Percentiles rank a stretch among this genome's conserved stretches.
Evolutionary conservation across 2,113 vertebrate genomes (phyloP).

Genomic region (Oncorhynchus nerka): DNA sequence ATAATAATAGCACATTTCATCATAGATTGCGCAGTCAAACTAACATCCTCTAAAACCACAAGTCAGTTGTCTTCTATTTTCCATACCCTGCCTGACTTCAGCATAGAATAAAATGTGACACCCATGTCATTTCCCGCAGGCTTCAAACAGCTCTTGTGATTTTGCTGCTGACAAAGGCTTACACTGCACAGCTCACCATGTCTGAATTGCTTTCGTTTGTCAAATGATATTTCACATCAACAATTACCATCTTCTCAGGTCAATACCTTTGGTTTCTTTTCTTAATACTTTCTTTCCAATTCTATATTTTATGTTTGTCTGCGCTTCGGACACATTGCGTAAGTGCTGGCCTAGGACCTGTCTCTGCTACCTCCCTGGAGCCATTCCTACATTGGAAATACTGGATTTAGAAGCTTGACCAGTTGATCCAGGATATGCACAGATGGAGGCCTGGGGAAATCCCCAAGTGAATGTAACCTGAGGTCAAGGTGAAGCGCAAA

Average conservation of each 20-base stretch:
- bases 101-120: background rate
- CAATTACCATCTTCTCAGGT: conserved; percentile 25
- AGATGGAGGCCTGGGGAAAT: too few species aligned
- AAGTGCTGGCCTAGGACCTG: conserved; percentile 7
- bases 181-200: background rate
- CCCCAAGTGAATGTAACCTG: background rate
- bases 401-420: background rate
- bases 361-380: background rate
- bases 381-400: background rate
- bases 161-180: conserved; percentile 26
- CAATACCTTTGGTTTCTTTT: background rate
- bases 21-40: background rate
- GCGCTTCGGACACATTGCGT: conserved; percentile 9
- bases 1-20: too few species aligned
- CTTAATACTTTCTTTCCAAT: background rate
- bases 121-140: conserved; percentile 42
- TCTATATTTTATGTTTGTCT: background rate
- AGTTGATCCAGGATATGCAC: too few species aligned
- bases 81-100: background rate
- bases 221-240: background rate
- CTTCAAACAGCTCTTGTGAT: conserved; percentile 20
- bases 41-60: background rate
- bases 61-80: conserved; percentile 4
- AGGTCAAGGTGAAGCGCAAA: background rate
- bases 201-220: conserved; percentile 12